phyloP scores from a whole-genome alignment of 2,113 vertebrate genomes.

The Dromaius novaehollandiae region DNA sequence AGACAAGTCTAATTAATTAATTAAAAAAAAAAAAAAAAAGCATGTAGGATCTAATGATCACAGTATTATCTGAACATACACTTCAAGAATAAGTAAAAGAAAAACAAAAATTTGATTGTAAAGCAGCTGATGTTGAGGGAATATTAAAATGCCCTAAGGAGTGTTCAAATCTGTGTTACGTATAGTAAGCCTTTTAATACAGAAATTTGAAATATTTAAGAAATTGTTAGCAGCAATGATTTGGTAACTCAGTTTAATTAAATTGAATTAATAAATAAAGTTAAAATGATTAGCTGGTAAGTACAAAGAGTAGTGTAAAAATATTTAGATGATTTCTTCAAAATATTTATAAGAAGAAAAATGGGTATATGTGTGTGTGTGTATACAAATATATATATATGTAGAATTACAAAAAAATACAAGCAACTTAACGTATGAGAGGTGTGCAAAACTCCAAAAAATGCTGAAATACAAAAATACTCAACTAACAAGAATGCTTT shows the following conservation, averaged over 20 bases:
- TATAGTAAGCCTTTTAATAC: neutral
- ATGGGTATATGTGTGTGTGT: neutral
- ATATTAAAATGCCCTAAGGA: neutral
- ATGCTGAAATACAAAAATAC: neutral
- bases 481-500: neutral
- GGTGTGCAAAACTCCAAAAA: neutral
- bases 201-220: slow-evolving; percentile 37
- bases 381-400: neutral
- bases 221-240: slow-evolving; percentile 5
- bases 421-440: neutral
- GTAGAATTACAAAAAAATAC: neutral
- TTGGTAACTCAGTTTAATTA: slow-evolving; percentile 17
- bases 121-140: neutral
- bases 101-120: neutral
- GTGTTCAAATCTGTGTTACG: neutral
- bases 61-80: neutral
- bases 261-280: slow-evolving; percentile 29
- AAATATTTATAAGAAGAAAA: slow-evolving; percentile 3
- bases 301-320: slow-evolving; percentile 6
- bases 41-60: neutral
- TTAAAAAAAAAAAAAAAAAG: neutral
- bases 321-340: neutral
- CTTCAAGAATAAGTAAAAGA: neutral
- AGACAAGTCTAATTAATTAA: neutral
- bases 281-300: neutral